phyloP scores from a whole-genome alignment of 2,113 vertebrate species.

The Neotragus pygmaeus region DNA sequence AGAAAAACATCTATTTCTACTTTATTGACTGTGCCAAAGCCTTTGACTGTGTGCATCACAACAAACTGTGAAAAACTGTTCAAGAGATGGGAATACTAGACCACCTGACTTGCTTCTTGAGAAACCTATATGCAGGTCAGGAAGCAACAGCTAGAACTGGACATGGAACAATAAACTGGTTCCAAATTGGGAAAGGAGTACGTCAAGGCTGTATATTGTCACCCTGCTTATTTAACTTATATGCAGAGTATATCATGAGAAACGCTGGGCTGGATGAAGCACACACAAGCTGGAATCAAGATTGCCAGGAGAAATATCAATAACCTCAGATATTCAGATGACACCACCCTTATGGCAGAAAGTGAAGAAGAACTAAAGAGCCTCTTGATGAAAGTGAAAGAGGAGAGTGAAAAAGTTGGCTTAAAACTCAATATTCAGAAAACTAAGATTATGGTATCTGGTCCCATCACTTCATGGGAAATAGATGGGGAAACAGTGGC shows the following conservation, averaged over 20 bases:
- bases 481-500: not conserved
- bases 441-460: not conserved
- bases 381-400: not conserved
- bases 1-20: not conserved
- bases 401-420: not conserved
- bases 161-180: not conserved
- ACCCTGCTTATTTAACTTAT: not conserved
- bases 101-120: not conserved
- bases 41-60: not conserved
- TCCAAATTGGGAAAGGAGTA: not conserved
- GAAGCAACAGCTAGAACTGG: not conserved
- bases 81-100: not conserved
- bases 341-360: not conserved
- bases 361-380: fast-evolving
- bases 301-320: not conserved
- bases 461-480: not conserved
- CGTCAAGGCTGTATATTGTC: not conserved
- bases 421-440: not conserved
- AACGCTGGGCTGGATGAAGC: not conserved
- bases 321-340: not conserved
- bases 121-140: not conserved
- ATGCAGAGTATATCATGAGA: not conserved
- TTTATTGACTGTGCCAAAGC: not conserved
- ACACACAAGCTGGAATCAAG: not conserved
- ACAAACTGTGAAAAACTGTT: not conserved